Base-by-base conservation (phyloP, 2,797 vertebrate genomes). In the Enteromius radiatus region DNA sequence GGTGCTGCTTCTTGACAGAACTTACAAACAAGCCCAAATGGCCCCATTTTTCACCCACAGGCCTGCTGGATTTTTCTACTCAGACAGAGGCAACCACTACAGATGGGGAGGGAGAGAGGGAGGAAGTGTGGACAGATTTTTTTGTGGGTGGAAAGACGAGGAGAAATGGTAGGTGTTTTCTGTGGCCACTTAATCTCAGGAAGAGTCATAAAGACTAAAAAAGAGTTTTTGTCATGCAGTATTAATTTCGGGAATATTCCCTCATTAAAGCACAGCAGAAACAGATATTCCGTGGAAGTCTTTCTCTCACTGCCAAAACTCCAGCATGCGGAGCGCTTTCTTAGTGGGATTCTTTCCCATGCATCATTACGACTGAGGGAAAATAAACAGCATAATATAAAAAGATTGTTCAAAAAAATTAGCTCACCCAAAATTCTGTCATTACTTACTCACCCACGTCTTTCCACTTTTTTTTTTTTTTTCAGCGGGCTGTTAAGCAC, bases 21-120 rank as follows among this genome's bases (percentile, higher is more conserved):
- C 88, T 89, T 89, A 91, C 90, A 90, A 92, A 91, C 89, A 90
- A 89, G 90, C 89, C 85, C 88, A 90, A 91, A 92, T 87, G 88
- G 90, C 78, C 81, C 89, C 88, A 91, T 91, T 91, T 88, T 89
- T 91, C 89, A 90, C 69, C 65, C 70, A 47, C 41, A 80, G 78
- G 63, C 83, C 85, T 70, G 74, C 84, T 84, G 84, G 59, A 73
- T 82, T 83, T 80, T 64, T 76, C 64, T 33, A n/a, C 61, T 80
- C 76, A 71, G 76, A 80, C 79, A 64, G 69, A 76, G 70, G 54
- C 11, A 76, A 45, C 33, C 49, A 76, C 41, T 23, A 68, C 12
- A 8, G 38, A 38, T 43, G 38, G 61, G 23, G 38, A 36, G n/a
- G n/a, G 23, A 65, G 76, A 64, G 45, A 21, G 70, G 31, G 23